Evolutionary conservation across 2,113 vertebrate genomes (phyloP).

Genomic region (Mobula hypostoma): DNA sequence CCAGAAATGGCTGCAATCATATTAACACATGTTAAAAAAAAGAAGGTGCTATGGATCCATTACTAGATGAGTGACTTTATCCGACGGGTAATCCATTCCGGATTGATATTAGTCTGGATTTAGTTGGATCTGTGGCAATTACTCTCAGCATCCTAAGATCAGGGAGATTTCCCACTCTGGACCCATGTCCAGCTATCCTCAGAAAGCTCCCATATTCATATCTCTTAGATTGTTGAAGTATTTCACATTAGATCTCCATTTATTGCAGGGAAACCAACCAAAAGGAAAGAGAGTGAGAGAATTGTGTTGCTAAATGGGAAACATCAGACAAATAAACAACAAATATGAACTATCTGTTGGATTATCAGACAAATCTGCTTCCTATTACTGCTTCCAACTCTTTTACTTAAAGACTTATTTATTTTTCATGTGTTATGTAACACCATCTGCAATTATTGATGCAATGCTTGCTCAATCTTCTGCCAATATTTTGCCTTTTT

Average conservation of each 20-base stretch:
- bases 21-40: too few relatives aligned
- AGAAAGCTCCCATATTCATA: not conserved
- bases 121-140: not conserved
- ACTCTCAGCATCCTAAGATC: not conserved
- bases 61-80: not conserved
- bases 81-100: not conserved
- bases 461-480: not conserved
- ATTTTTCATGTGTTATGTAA: not conserved
- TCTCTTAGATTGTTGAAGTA: not conserved
- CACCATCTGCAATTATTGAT: slow-evolving; percentile 5
- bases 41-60: too few relatives aligned
- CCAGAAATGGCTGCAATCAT: too few relatives aligned
- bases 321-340: not conserved
- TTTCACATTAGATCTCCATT: not conserved
- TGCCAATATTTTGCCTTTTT: slow-evolving; percentile 31
- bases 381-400: not conserved
- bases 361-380: not conserved
- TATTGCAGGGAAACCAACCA: not conserved
- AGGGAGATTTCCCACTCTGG: not conserved
- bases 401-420: not conserved
- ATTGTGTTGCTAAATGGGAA: not conserved
- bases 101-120: not conserved
- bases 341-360: not conserved
- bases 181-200: not conserved
- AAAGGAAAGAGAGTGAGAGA: not conserved